Percentiles rank a stretch among this genome's conserved stretches.
phyloP scores from a whole-genome alignment of 2,113 vertebrate species.

The Menura novaehollandiae region DNA sequence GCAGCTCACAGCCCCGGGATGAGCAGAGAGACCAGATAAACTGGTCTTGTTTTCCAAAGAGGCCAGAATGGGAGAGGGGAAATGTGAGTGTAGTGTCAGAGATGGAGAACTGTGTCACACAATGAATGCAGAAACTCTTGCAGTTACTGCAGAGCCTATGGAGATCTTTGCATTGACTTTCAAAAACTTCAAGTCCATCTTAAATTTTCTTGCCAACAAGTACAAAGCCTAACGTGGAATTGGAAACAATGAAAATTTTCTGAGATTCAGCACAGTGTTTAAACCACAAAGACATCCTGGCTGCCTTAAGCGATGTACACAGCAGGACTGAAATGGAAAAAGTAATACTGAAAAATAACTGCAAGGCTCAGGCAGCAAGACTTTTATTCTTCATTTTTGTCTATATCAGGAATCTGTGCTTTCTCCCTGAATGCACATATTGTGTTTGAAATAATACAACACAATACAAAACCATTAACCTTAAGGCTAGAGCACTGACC shows the following conservation, averaged over 20 bases:
- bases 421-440: slow-evolving; percentile 40
- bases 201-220: background rate
- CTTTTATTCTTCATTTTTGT: background rate
- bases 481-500: slow-evolving; percentile 23
- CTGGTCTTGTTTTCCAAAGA: background rate
- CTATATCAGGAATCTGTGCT: background rate
- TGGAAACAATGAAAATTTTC: background rate
- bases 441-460: slow-evolving; percentile 52
- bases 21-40: background rate
- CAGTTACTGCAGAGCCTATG: background rate
- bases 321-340: slow-evolving; percentile 2
- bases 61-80: background rate
- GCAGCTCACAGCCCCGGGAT: background rate
- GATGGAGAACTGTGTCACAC: background rate
- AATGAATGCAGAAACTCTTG: background rate
- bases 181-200: background rate
- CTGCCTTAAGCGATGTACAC: background rate
- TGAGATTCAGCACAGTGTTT: background rate
- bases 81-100: background rate
- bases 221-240: background rate
- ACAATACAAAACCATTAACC: slow-evolving; percentile 54
- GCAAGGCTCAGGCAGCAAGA: background rate
- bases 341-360: slow-evolving; percentile 13
- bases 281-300: background rate
- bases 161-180: background rate